Base-by-base conservation (phyloP, 2,113 vertebrate species). In the Mesocricetus auratus region DNA sequence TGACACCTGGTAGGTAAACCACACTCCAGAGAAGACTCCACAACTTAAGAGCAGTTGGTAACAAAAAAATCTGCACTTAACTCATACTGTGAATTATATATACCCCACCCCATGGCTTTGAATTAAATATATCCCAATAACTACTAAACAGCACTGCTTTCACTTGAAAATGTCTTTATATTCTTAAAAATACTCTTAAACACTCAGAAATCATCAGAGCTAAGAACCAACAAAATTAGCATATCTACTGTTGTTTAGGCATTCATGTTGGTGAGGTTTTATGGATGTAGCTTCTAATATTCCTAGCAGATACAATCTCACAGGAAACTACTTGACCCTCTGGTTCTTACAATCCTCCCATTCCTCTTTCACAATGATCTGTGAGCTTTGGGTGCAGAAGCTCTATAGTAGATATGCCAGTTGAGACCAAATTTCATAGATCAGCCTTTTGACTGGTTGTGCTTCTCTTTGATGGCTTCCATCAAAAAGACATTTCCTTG, bases 171-270 rank as follows among this genome's bases (percentile, higher is more conserved):
- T 60, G 15, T 39, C 33, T 82, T 64, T 66, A 45, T 29, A 58
- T 45, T 58, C 94, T 95, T 75, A 0, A 26, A 91, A 90, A 82
- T 39, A 68, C 3, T 77, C 50, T 71, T 50, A 91, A 94, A 66
- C 3, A 89, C 64, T 91, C 75, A 90, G 62, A 93, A 89, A 86
- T 1, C 29, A 78, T 89, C 39, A 47, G 42, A 39, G 6, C 88
- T 86, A 91, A 53, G 31, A 73, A 36, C 26, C 85, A 95, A 81
- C 86, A 93, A 83, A 73, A 68, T 62, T 11, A 36, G 7, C 79
- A 39, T 16, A 1, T 29, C n/a, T 62, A 62, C 22, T 42, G 5
- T 26, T 82, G 56, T 39, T 60, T 8, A 58, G 53, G 36, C 36
- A 39, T 21, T 82, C 12, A 3, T 58, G 21, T 56, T 24, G 21